Conservation (phyloP, 2,888 invertebrate species). For the Eurytoma californica region DNA sequence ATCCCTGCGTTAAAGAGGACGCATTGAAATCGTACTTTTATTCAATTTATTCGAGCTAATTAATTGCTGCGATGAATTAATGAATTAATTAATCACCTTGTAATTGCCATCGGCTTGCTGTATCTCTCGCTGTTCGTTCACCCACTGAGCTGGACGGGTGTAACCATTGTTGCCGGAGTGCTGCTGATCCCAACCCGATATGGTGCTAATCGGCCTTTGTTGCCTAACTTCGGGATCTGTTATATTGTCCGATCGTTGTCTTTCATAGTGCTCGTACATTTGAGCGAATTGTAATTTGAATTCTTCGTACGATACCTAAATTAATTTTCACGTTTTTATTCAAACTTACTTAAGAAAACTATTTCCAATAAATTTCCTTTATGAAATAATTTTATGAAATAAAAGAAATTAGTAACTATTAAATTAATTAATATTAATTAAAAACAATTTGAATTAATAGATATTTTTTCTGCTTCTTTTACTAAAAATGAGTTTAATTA, state of each 20-base stretch:
- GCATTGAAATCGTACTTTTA: too few relatives aligned
- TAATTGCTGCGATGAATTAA: too few relatives aligned
- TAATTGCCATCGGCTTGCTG: slow-evolving; percentile 70
- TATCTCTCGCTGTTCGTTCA: slow-evolving; percentile 69
- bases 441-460: too few relatives aligned
- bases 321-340: not conserved
- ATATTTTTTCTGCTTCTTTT: too few relatives aligned
- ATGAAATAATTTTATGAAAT: too few relatives aligned
- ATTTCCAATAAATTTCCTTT: not conserved
- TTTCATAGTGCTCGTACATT: slow-evolving; percentile 97
- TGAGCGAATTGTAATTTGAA: slow-evolving; percentile 98
- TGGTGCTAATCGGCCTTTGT: slow-evolving; percentile 95
- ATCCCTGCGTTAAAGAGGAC: slow-evolving; percentile 63
- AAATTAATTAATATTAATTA: too few relatives aligned
- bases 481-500: too few relatives aligned
- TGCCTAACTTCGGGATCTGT: slow-evolving; percentile 95
- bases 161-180: slow-evolving; percentile 72
- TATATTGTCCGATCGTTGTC: slow-evolving; percentile 94
- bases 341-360: not conserved
- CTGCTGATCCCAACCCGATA: slow-evolving; percentile 94
- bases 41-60: too few relatives aligned
- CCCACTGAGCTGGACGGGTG: slow-evolving; percentile 69
- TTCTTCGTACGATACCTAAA: slow-evolving; percentile 96
- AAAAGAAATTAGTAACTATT: too few relatives aligned
- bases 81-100: slow-evolving; percentile 61